Evolutionary conservation across 2,113 vertebrate genomes (phyloP), one percentile per base, ranked within the genome.

Genomic region (Agapornis roseicollis): DNA sequence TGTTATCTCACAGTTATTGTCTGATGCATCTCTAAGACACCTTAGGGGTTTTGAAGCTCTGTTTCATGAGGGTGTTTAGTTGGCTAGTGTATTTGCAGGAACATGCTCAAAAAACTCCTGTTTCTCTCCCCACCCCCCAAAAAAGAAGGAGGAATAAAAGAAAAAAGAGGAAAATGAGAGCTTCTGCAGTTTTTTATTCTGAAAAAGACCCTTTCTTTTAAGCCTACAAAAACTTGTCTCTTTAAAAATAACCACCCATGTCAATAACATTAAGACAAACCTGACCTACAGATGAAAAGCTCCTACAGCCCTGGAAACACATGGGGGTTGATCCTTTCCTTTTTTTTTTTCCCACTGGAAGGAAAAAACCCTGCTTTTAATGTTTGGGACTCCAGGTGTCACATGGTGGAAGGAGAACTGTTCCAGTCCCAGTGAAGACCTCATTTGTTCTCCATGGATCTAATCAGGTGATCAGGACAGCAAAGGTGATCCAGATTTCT

Each of bases 121-220:
- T 55, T 44, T 39, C 13, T 13, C 24, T 15, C 17, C 17, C 16
- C 9, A 50, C 0, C 3, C 12, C 3, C 0, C 4, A 11, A 20
- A 4, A 31, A n/a, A 18, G 16, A 27, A 61, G 24, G 10, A n/a
- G 9, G 9, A 29, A 6, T 4, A 35, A 42, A 68, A 61, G 9
- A 2, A 35, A 64, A 64, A 68, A 31, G 4, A 29, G 3, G 14
- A 9, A 58, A 64, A 64, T 6, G 14, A 19, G 5, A 77, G 49
- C 2, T 86, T 82, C 39, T 29, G 12, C 27, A 39, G 17, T 8
- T 58, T 9, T 64, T 69, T 31, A 17, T 82, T 27, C 12, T n/a
- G 23, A 33, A 52, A 52, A 70, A 70, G 3, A 17, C 2, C 2
- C 2, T 49, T 52, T 60, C 28, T 29, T 82, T 58, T 52, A 35